Conservation (phyloP, 1,140 invertebrate genomes). For the Cherax destructor region DNA sequence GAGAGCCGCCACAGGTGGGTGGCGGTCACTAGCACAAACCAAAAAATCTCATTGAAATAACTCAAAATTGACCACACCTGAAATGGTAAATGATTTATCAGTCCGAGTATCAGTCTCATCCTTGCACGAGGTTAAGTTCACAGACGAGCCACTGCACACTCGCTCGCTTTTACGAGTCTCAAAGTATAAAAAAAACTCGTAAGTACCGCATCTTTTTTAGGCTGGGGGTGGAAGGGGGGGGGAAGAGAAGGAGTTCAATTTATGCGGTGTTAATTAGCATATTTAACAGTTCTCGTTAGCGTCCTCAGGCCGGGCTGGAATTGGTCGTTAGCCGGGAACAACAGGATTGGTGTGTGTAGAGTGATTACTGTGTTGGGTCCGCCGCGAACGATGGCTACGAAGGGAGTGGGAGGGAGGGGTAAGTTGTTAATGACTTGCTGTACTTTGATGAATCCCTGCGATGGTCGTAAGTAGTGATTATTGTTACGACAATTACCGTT, state of each 20-base stretch:
- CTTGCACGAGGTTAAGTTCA: background rate
- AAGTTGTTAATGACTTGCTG: too few species aligned
- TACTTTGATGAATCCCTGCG: too few species aligned
- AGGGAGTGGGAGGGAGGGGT: too few species aligned
- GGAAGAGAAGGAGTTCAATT: background rate
- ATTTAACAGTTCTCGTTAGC: conserved; percentile 11
- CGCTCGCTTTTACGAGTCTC: background rate
- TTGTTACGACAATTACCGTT: too few species aligned
- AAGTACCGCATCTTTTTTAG: background rate
- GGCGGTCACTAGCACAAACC: too few species aligned
- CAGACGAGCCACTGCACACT: background rate
- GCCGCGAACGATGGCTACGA: too few species aligned
- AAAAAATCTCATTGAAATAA: too few species aligned
- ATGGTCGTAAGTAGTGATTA: too few species aligned
- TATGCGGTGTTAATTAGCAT: conserved; percentile 4
- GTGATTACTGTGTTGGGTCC: background rate
- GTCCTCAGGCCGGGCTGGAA: background rate
- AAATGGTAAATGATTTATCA: background rate
- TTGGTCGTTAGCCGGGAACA: background rate
- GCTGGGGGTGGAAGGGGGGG: too few species aligned
- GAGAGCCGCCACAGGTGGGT: too few species aligned
- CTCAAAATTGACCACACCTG: too few species aligned
- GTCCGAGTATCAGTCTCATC: background rate
- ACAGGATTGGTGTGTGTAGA: background rate
- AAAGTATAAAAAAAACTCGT: background rate